These are phyloP conservation scores for Lepidochitona cinerea DNA, from an alignment of 2,888 invertebrate species.

Conservation along the genomic window DNA sequence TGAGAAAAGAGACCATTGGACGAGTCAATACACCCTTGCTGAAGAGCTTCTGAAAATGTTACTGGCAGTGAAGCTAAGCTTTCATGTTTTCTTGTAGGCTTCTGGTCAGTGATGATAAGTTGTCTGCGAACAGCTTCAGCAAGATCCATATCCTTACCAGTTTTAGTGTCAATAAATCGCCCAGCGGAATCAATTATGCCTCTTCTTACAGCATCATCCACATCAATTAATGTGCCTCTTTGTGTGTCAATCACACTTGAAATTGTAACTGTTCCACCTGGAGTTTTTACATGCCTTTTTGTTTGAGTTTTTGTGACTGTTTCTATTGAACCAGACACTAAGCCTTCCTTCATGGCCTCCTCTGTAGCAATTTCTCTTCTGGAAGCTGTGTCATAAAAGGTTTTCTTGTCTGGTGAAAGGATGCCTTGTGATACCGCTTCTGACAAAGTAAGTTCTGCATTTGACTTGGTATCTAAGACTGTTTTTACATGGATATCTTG, in stretches of 20 bases:
- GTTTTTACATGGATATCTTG: constrained; percentile 46
- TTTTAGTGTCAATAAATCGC: constrained; percentile 86
- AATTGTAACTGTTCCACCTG: constrained; percentile 52
- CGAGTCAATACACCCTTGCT: constrained; percentile 78
- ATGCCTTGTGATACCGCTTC: constrained; percentile 86
- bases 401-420: constrained; percentile 86
- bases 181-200: constrained; percentile 81
- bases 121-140: constrained; percentile 92
- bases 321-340: constrained; percentile 86
- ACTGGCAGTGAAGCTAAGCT: constrained; percentile 71
- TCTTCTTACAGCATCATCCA: constrained; percentile 86
- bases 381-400: constrained; percentile 82
- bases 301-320: constrained; percentile 59
- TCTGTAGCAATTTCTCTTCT: constrained; percentile 83
- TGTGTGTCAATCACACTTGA: constrained; percentile 81
- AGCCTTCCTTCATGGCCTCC: constrained; percentile 86
- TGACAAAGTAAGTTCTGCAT: constrained; percentile 84
- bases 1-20: constrained; percentile 78
- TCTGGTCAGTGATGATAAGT: constrained; percentile 75
- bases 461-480: constrained; percentile 84
- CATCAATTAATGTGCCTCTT: constrained; percentile 81
- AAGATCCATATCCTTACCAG: constrained; percentile 85
- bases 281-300: constrained; percentile 40
- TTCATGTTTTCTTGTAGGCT: constrained; percentile 10
- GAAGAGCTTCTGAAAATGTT: constrained; percentile 81